Evolutionary conservation across 2,888 invertebrate species (phyloP).

Genomic region (Pachymerium ferrugineum): DNA sequence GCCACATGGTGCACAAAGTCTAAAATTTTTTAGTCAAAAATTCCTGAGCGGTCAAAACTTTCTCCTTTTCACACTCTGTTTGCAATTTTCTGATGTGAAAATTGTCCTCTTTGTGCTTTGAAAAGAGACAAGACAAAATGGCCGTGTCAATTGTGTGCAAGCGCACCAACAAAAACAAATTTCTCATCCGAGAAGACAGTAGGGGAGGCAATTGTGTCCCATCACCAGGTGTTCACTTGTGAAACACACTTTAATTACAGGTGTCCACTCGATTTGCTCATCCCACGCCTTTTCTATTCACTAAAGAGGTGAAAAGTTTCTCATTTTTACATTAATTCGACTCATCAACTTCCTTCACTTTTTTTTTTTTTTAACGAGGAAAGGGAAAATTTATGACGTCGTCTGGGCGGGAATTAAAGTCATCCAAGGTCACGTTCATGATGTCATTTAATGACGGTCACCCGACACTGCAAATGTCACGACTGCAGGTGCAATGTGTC

Average conservation of each 20-base stretch:
- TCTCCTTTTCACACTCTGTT: slow-evolving; percentile 7
- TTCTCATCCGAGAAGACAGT: background rate
- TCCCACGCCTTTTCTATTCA: slow-evolving; percentile 14
- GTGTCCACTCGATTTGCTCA: slow-evolving; percentile 10
- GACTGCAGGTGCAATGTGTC: slow-evolving; percentile 23
- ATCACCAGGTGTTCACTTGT: slow-evolving; percentile 22
- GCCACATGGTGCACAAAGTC: slow-evolving; percentile 11
- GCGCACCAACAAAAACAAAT: background rate
- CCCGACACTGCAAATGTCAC: slow-evolving; percentile 24
- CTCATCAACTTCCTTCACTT: background rate
- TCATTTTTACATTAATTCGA: background rate
- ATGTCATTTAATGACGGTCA: slow-evolving; percentile 1
- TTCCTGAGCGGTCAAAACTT: too few relatives aligned
- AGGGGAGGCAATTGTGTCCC: background rate
- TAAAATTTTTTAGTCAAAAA: too few relatives aligned
- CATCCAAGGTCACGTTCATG: background rate
- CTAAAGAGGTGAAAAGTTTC: background rate
- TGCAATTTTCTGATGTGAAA: slow-evolving; percentile 19
- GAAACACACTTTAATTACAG: slow-evolving; percentile 22
- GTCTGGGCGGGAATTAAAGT: too few relatives aligned
- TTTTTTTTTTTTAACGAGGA: background rate
- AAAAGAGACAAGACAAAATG: slow-evolving; percentile 7
- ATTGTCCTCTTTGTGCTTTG: slow-evolving; percentile 22
- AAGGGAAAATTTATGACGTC: too few relatives aligned
- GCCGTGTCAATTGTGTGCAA: background rate